phyloP scores from a whole-genome alignment of 2,888 invertebrate genomes.

The Amiota mariae region DNA sequence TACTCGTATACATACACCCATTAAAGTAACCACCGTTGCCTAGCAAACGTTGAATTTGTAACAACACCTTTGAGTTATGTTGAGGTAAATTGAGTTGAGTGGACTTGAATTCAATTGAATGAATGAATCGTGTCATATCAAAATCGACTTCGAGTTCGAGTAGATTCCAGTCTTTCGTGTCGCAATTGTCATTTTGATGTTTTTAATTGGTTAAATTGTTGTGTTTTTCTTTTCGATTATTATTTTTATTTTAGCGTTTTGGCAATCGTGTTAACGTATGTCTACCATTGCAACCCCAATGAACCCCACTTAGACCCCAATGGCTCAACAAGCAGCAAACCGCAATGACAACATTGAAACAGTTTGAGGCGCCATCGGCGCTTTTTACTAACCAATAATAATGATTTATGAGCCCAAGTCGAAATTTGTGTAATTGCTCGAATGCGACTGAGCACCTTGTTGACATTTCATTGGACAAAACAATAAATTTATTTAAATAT shows the following conservation, averaged over 20 bases:
- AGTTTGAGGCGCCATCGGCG: too few species aligned
- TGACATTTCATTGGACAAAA: background rate
- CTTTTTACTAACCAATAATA: background rate
- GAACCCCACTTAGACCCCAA: too few species aligned
- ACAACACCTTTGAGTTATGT: too few species aligned
- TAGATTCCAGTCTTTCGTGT: background rate
- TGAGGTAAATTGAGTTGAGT: background rate
- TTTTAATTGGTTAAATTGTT: background rate
- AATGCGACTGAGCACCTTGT: background rate
- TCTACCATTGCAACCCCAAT: too few species aligned
- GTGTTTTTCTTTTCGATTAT: background rate
- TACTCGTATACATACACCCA: too few species aligned
- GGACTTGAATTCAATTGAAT: background rate
- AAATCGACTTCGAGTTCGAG: background rate
- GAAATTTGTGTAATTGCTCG: background rate
- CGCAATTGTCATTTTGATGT: constrained; percentile 2
- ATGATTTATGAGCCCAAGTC: background rate
- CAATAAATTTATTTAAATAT: too few species aligned
- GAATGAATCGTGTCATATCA: background rate
- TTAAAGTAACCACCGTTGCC: too few species aligned
- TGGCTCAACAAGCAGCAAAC: too few species aligned
- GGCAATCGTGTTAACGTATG: background rate
- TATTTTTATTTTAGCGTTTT: background rate
- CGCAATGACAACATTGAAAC: too few species aligned
- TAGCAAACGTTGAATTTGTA: too few species aligned